Base-by-base conservation (phyloP, 2,797 vertebrate genomes). In the Adelosebastes latens region DNA sequence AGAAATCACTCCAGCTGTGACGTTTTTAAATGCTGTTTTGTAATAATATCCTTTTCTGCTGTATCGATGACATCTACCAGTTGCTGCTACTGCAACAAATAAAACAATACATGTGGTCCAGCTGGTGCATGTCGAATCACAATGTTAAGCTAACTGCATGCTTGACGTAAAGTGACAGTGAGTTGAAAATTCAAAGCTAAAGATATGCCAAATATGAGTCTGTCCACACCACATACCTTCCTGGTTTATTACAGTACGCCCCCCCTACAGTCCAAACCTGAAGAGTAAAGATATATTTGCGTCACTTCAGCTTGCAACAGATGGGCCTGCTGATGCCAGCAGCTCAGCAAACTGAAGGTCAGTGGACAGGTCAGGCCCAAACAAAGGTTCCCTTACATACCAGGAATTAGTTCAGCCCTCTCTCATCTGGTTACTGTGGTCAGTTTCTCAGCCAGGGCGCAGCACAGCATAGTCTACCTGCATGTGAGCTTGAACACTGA, bases 381-480 rank as follows among this genome's bases (percentile, higher is more conserved):
- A 97, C 95, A 96, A 95, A 95, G 94, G 91, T 95, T 94, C 90
- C 91, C 94, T 93, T 94, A 93, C 94, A 95, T 90, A 91, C 90
- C 94, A 94, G 89, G 87, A 93, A 90, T 94, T 89, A 94, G 93
- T 93, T 90, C 69, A 77, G 87, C 76, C 70, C 84, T 80, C 86
- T 90, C 90, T 94, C 87, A 91, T 88, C 86, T 89, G 83, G 87
- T 89, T 91, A 90, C 82, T 81, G 69, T 78, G 87, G 85, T 87
- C 79, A 80, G 81, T 76, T 77, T 83, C 74, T 79, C 20, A 69
- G 66, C 59, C 6, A 55, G 20, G 55, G 9, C 52, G 68, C 11
- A 69, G 31, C 31, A 39, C 1, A 60, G 56, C 9, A 11, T 3
- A 27, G 32, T 27, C 36, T 49, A 62, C 22, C 22, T 81, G 60